A percentile compares a stretch with the other conserved stretches of the same genome.
Conservation (phyloP, 2,888 invertebrate species). For the Epinotia brunnichana region DNA sequence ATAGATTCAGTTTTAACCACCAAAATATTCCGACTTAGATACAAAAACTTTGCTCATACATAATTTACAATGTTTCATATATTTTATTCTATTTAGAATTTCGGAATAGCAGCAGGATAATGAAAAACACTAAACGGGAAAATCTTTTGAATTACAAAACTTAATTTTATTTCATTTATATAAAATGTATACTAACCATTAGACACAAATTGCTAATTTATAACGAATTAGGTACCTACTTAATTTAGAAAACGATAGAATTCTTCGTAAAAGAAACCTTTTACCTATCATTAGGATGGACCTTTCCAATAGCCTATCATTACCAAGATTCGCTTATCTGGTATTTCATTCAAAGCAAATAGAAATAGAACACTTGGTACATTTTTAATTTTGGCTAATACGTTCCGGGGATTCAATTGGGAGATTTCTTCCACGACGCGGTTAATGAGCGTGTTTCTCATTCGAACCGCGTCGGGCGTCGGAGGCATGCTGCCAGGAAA, state of each 20-base stretch:
- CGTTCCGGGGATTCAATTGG: slow-evolving; percentile 41
- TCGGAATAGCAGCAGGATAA: too few species aligned
- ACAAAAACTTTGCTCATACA: too few species aligned
- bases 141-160: too few species aligned
- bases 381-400: slow-evolving; percentile 44
- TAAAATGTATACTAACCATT: too few species aligned
- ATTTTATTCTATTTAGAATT: too few species aligned
- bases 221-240: neutral
- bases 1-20: too few species aligned
- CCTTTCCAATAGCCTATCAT: slow-evolving; percentile 12
- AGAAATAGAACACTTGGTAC: slow-evolving; percentile 29
- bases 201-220: too few species aligned
- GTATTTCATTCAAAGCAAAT: slow-evolving; percentile 20
- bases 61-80: too few species aligned
- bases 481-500: slow-evolving; percentile 49
- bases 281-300: neutral
- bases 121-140: too few species aligned
- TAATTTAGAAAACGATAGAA: neutral
- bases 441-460: slow-evolving; percentile 67
- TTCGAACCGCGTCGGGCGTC: slow-evolving; percentile 55
- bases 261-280: neutral
- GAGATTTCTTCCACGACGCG: slow-evolving; percentile 47
- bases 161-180: too few species aligned
- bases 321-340: neutral
- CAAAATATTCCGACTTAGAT: too few species aligned